Conservation (phyloP, 2,797 vertebrate genomes). For the Pelobates cultripes region DNA sequence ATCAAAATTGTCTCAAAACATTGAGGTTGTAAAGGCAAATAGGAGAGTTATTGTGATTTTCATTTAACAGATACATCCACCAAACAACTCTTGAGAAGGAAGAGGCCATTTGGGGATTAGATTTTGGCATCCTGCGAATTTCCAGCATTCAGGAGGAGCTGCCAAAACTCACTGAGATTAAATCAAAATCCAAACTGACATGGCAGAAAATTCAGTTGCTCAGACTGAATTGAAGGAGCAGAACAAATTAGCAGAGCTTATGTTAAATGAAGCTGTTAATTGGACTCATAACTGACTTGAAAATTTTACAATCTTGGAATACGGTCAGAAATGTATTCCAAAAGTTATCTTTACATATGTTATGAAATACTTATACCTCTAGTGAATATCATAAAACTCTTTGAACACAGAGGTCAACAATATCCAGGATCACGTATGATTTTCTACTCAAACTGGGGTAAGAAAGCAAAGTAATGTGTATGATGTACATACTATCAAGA, state of each 20-base stretch:
- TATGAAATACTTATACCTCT: no score
- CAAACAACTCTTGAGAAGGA: neutral
- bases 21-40: neutral
- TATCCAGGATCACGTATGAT: no score
- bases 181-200: constrained; percentile 33
- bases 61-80: neutral
- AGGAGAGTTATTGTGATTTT: neutral
- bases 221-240: constrained; percentile 58
- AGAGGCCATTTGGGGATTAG: neutral
- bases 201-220: constrained; percentile 54
- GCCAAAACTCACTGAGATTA: constrained; percentile 18
- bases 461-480: no score
- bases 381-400: no score
- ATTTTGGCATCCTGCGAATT: constrained; percentile 23
- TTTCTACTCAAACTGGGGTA: no score
- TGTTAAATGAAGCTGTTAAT: constrained; percentile 63
- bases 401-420: no score
- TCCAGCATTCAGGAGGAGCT: constrained; percentile 24
- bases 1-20: no score
- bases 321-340: neutral
- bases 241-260: constrained; percentile 69
- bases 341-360: neutral
- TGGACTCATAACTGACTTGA: constrained; percentile 54
- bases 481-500: no score
- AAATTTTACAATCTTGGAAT: neutral